phyloP scores from a whole-genome alignment of 2,797 vertebrate species.

The Tenualosa thibaudeaui region DNA sequence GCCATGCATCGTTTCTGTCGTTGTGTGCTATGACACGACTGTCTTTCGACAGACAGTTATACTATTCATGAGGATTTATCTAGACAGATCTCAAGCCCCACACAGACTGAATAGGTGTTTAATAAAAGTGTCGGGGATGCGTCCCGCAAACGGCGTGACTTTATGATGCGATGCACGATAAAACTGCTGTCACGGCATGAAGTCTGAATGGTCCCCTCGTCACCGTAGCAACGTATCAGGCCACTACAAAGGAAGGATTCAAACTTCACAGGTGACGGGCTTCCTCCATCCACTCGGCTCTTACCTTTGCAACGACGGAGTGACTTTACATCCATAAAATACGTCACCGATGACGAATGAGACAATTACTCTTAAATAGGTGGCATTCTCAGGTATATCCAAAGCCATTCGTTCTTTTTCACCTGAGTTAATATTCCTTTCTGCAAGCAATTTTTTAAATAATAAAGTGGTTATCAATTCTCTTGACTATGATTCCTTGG shows the following conservation, averaged over 20 bases:
- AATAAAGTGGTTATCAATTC: constrained; percentile 79
- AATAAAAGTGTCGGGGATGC: constrained; percentile 68
- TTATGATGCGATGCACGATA: constrained; percentile 77
- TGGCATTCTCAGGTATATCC: constrained; percentile 76
- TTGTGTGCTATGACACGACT: constrained; percentile 35
- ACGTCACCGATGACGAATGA: constrained; percentile 77
- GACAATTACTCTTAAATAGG: constrained; percentile 77
- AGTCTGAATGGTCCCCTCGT: constrained; percentile 66
- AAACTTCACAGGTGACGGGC: constrained; percentile 63
- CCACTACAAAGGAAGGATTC: constrained; percentile 60
- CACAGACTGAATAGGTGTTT: constrained; percentile 57
- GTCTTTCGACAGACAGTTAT: constrained; percentile 46
- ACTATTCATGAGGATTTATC: constrained; percentile 53
- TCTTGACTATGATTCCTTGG: constrained; percentile 69
- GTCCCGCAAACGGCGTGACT: constrained; percentile 70
- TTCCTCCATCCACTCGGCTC: constrained; percentile 61
- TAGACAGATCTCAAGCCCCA: constrained; percentile 32
- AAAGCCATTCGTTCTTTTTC: constrained; percentile 73
- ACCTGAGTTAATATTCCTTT: constrained; percentile 74
- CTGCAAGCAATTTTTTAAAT: constrained; percentile 68
- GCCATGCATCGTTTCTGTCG: constrained; percentile 16
- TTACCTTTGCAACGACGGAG: constrained; percentile 67
- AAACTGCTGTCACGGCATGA: constrained; percentile 74
- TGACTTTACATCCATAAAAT: constrained; percentile 66
- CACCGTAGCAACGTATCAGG: constrained; percentile 69